A percentile compares a stretch with the other conserved stretches of the same genome.
phyloP scores from a whole-genome alignment of 2,888 invertebrate species.

The Tanaodytes sp. region DNA sequence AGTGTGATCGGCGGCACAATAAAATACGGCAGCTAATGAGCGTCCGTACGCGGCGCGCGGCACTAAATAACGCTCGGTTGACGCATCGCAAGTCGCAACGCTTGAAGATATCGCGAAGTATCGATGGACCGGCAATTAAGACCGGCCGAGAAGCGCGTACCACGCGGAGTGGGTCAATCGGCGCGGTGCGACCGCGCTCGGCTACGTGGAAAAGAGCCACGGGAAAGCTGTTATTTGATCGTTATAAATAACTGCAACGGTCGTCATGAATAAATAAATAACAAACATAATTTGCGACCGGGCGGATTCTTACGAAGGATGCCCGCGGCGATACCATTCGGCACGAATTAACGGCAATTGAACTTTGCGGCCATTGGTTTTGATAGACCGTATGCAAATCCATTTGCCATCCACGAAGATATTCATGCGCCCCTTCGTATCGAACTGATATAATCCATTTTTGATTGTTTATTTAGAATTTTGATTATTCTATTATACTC shows the following conservation, averaged over 20 bases:
- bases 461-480: too few species aligned
- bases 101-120: too few species aligned
- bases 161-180: slow-evolving; percentile 37
- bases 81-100: too few species aligned
- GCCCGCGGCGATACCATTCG: slow-evolving; percentile 29
- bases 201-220: slow-evolving; percentile 12
- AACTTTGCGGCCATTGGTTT: too few species aligned
- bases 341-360: too few species aligned
- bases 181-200: not conserved
- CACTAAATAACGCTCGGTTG: slow-evolving; percentile 54
- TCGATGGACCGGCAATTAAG: slow-evolving; percentile 57
- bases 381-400: too few species aligned
- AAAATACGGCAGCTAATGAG: slow-evolving; percentile 48
- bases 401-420: too few species aligned
- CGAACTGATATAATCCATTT: too few species aligned
- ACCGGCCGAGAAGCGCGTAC: too few species aligned
- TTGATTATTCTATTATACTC: too few species aligned
- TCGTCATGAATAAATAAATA: slow-evolving; percentile 43
- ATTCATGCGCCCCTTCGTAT: too few species aligned
- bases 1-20: slow-evolving; percentile 30
- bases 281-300: slow-evolving; percentile 39
- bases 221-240: slow-evolving; percentile 45
- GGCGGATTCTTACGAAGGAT: slow-evolving; percentile 20
- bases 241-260: slow-evolving; percentile 40
- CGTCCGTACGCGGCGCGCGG: slow-evolving; percentile 23